Evolutionary conservation across 2,113 vertebrate species (phyloP), one percentile per base, ranked within the genome.

Genomic region (Asarcornis scutulata): DNA sequence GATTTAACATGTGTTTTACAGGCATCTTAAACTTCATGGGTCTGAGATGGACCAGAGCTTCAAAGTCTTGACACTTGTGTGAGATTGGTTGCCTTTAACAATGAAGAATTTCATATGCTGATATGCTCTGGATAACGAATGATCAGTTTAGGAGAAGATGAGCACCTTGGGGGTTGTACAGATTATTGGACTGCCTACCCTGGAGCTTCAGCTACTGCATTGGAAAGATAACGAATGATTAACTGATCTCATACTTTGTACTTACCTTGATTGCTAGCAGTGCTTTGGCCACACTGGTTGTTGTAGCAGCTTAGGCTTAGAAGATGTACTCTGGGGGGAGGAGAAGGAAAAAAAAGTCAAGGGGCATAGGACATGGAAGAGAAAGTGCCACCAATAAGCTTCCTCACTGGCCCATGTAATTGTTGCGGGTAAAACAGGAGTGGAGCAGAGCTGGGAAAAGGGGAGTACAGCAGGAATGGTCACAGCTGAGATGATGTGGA

Each of bases 201-300:
- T 83, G 66, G 69, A 86, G 80, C 82, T 94, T 88, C 78, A 89
- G 86, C 83, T 86, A 44, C 95, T 93, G 91, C 86, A 72, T 62
- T 72, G 71, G 84, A 86, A 94, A 93, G 90, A 56, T 82, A 97
- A 89, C 81, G 68, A 86, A 97, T 97, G 96, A 97, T 94, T 92
- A 96, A 94, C 95, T 97, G 93, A 59, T 73, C 84, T 94, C 86
- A 89, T 94, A 91, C 79, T 97, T 96, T 83, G 80, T 96, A 93
- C 95, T 94, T 97, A 86, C 56, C 46, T 73, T 97, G 97, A 96
- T 94, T 93, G 96, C 83, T 87, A 95, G 58, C 93, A 83, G 94
- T 38, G 55, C 64, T 95, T 95, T 93, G 94, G 84, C 64, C 5
- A 8, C 42, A 8, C 11, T 93, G 91, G 67, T 95, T 93, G 82